These are phyloP conservation scores for Nanorana parkeri DNA, from an alignment of 2,113 vertebrate species.

Conservation along the genomic window DNA sequence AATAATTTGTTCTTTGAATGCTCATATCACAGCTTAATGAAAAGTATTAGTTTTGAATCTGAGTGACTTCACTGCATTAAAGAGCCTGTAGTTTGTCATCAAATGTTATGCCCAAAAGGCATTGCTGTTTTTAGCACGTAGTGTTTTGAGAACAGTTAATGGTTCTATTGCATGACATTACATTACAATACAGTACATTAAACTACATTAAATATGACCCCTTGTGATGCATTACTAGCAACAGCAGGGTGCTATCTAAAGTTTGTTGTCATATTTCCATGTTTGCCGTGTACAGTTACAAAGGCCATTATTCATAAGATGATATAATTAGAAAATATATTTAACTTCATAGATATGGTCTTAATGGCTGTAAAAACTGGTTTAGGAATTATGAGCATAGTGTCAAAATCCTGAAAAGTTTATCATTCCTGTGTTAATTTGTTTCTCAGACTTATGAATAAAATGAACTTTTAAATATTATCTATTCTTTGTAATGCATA, in stretches of 20 bases:
- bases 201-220: slow-evolving; percentile 26
- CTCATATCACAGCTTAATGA: neutral
- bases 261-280: neutral
- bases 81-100: slow-evolving; percentile 5
- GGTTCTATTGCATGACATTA: slow-evolving; percentile 16
- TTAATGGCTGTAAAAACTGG: too few relatives aligned
- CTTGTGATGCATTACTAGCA: neutral
- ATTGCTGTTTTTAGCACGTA: slow-evolving; percentile 28
- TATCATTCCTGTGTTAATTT: too few relatives aligned
- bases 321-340: too few relatives aligned
- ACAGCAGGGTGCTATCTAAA: neutral
- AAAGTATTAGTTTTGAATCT: neutral
- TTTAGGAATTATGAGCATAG: too few relatives aligned
- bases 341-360: too few relatives aligned
- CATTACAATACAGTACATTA: slow-evolving; percentile 38
- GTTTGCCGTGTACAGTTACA: too few relatives aligned
- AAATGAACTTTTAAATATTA: too few relatives aligned
- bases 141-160: slow-evolving; percentile 31
- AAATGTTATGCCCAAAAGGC: slow-evolving; percentile 24
- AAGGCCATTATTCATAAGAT: too few relatives aligned
- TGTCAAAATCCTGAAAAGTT: too few relatives aligned
- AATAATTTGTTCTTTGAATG: neutral
- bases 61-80: slow-evolving; percentile 11
- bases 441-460: too few relatives aligned
- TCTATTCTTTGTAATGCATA: too few relatives aligned